Evolutionary conservation across 1,140 invertebrate genomes (phyloP).

Genomic region (Drosophila subpulchrella): DNA sequence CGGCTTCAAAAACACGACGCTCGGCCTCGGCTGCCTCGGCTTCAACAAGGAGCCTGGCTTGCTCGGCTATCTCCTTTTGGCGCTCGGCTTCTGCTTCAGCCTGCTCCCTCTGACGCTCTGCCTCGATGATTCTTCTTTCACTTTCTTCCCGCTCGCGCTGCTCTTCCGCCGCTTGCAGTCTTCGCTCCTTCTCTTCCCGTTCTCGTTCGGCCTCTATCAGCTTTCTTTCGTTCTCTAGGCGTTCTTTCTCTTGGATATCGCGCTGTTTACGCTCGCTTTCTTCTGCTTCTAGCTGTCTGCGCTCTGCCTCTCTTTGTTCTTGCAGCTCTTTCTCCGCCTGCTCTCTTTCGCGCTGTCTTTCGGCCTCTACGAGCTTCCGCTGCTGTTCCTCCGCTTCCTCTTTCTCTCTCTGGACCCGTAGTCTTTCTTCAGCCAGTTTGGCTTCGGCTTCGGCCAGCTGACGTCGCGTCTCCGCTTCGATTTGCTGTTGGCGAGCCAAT

Average conservation of each 20-base stretch:
- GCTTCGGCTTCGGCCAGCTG: conserved; percentile 72
- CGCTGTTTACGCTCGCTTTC: conserved; percentile 15
- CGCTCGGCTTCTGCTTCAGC: conserved; percentile 34
- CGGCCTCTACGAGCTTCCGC: conserved; percentile 24
- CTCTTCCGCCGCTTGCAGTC: conserved; percentile 30
- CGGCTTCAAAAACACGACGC: conserved; percentile 35
- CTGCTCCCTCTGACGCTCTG: conserved; percentile 16
- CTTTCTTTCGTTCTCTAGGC: conserved; percentile 35
- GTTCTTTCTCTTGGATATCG: conserved; percentile 12
- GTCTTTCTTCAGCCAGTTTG: conserved; percentile 28
- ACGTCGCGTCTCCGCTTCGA: conserved; percentile 68
- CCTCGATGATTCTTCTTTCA: conserved; percentile 26
- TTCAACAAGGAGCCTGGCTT: conserved; percentile 26
- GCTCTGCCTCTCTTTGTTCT: conserved; percentile 6
- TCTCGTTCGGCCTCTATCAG: conserved; percentile 36
- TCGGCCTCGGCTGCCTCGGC: conserved; percentile 45
- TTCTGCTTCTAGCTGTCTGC: conserved; percentile 24
- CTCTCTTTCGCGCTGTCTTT: conserved; percentile 21
- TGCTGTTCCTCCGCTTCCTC: conserved; percentile 38
- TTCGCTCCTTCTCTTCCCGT: conserved; percentile 32
- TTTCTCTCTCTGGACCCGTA: conserved; percentile 21
- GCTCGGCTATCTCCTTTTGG: conserved; percentile 16
- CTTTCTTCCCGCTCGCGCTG: conserved; percentile 40
- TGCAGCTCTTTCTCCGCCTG: conserved; percentile 18
- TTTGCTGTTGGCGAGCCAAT: conserved; percentile 62